A percentile compares a stretch with the other conserved stretches of the same genome.
Evolutionary conservation across 2,113 vertebrate genomes (phyloP).

Genomic region (Dipodomys merriami): DNA sequence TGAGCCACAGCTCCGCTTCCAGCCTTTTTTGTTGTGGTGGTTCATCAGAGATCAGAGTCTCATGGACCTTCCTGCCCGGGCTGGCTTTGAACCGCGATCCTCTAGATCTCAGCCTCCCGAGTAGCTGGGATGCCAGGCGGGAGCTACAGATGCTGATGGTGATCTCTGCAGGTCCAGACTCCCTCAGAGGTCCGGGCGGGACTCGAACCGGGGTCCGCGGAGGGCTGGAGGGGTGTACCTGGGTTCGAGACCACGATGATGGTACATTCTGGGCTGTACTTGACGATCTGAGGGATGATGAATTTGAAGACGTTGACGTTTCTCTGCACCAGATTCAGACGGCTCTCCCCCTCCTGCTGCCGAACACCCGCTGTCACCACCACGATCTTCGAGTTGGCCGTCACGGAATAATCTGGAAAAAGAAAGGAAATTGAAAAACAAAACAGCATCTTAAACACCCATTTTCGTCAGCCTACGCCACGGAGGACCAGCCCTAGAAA

Average conservation of each 20-base stretch:
- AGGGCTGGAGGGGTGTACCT: conserved; percentile 83
- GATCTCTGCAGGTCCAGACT: background rate
- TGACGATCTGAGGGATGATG: conserved; percentile 96
- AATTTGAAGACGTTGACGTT: conserved; percentile 98
- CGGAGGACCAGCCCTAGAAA: too few relatives aligned
- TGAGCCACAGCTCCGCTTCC: too few relatives aligned
- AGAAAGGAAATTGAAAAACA: background rate
- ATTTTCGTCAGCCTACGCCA: too few relatives aligned
- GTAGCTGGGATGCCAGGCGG: too few relatives aligned
- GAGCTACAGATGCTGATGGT: background rate
- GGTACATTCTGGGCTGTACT: conserved; percentile 95
- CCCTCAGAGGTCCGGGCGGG: too few relatives aligned
- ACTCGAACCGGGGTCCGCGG: too few relatives aligned
- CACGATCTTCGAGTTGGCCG: conserved; percentile 95
- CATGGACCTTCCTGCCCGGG: too few relatives aligned
- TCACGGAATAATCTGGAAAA: conserved; percentile 93
- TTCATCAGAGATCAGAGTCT: too few relatives aligned
- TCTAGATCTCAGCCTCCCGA: too few relatives aligned
- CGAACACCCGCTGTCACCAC: conserved; percentile 96
- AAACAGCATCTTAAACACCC: too few relatives aligned
- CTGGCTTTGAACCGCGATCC: too few relatives aligned
- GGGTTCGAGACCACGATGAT: conserved; percentile 98
- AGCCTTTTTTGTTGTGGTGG: too few relatives aligned
- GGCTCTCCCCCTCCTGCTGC: conserved; percentile 98
- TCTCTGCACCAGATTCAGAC: conserved; percentile 97